Evolutionary conservation across 2,113 vertebrate genomes (phyloP).

Genomic region (Lepus europaeus): DNA sequence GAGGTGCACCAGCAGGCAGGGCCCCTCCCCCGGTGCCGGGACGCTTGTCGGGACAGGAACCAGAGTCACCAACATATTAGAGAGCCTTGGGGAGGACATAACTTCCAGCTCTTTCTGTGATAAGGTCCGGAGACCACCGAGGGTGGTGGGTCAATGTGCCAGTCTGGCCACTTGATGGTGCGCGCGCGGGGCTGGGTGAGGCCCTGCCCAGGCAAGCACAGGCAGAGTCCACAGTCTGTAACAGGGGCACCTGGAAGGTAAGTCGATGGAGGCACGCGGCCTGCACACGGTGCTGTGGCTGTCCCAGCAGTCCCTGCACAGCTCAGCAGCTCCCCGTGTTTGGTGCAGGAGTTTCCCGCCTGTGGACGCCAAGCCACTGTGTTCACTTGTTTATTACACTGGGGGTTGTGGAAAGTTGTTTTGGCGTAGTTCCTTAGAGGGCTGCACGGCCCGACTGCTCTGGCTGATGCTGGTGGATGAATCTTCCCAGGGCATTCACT

Average conservation of each 20-base stretch:
- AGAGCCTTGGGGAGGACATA: background rate
- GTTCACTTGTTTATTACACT: background rate
- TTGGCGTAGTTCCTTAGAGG: slow-evolving; percentile 12
- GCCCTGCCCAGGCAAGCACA: no score
- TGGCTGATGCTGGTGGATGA: slow-evolving; percentile 45
- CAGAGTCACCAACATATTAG: background rate
- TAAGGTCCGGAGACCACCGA: background rate
- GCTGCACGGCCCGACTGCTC: slow-evolving; percentile 28
- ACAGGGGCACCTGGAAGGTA: no score
- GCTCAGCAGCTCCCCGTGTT: background rate
- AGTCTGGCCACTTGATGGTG: background rate
- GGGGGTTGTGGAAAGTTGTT: slow-evolving; percentile 1
- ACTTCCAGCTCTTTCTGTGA: background rate
- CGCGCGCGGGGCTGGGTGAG: no score
- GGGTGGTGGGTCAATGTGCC: background rate
- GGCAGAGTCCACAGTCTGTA: no score
- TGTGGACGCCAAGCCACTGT: background rate
- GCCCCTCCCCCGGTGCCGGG: no score
- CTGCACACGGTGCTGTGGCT: no score
- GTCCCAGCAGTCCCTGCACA: no score
- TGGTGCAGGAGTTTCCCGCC: background rate
- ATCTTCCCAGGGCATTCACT: slow-evolving; percentile 31
- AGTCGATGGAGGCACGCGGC: no score
- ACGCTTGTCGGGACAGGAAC: background rate
- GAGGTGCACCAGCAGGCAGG: no score